phyloP scores from a whole-genome alignment of 1,140 invertebrate genomes.

The Ganaspis sp. region DNA sequence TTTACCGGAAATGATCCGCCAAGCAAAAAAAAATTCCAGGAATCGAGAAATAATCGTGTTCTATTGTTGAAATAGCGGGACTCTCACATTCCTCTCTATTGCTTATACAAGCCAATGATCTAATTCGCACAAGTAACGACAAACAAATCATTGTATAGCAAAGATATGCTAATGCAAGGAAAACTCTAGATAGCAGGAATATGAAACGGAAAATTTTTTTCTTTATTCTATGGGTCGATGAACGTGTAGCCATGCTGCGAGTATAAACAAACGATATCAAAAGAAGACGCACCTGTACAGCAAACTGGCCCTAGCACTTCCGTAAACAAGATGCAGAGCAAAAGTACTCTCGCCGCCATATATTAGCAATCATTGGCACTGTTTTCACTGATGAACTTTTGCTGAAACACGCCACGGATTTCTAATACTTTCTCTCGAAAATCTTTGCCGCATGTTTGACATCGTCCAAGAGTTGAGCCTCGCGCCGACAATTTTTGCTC shows the following conservation, averaged over 20 bases:
- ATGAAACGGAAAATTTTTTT: background rate
- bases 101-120: background rate
- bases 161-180: too few relatives aligned
- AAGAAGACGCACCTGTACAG: conserved; percentile 67
- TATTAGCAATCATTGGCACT: conserved; percentile 71
- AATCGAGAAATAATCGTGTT: conserved; percentile 16
- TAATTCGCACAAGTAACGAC: background rate
- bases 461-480: conserved; percentile 44
- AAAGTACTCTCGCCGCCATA: conserved; percentile 76
- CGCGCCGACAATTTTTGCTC: conserved; percentile 49
- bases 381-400: conserved; percentile 57
- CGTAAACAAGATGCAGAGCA: conserved; percentile 76
- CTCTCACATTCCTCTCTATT: conserved; percentile 1
- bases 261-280: conserved; percentile 42
- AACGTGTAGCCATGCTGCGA: conserved; percentile 24
- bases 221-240: conserved; percentile 25
- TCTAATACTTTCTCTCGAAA: conserved; percentile 44
- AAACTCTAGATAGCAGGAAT: too few relatives aligned
- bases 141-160: too few relatives aligned
- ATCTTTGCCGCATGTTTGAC: conserved; percentile 59
- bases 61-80: conserved; percentile 29
- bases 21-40: conserved; percentile 20
- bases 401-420: conserved; percentile 51
- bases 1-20: background rate
- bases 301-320: conserved; percentile 72